A percentile compares a stretch with the other conserved stretches of the same genome.
Evolutionary conservation across 2,113 vertebrate species (phyloP).

Genomic region (Apodemus sylvaticus): DNA sequence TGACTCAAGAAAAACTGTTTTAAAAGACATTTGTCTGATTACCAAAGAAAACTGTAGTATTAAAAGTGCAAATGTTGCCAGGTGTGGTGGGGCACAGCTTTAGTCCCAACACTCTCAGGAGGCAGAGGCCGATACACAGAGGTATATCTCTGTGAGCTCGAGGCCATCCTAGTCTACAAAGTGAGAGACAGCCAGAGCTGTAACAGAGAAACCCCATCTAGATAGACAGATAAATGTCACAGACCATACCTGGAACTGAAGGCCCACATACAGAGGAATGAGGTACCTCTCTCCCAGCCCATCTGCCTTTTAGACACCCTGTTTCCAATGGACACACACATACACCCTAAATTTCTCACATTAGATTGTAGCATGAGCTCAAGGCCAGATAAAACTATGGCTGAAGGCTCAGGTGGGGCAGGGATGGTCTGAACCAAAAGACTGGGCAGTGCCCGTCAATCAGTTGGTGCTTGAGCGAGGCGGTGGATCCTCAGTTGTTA

Average conservation of each 20-base stretch:
- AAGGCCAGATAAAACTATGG: not conserved
- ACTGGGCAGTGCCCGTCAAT: not conserved
- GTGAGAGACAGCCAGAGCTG: not conserved
- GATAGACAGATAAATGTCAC: not conserved
- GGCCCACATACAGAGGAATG: not conserved
- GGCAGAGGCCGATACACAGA: not conserved
- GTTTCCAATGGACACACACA: not conserved
- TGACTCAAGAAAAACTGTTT: not conserved
- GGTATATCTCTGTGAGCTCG: not conserved
- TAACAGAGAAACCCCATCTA: not conserved
- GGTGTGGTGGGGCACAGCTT: not conserved
- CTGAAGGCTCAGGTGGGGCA: not conserved
- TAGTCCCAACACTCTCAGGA: not conserved
- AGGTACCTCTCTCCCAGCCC: too few relatives aligned
- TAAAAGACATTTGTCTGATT: not conserved
- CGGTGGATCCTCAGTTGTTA: too few relatives aligned
- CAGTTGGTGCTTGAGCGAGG: not conserved
- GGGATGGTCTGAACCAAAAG: not conserved
- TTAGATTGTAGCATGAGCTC: not conserved
- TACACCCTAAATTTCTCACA: not conserved
- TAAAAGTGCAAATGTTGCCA: not conserved
- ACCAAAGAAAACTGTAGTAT: not conserved
- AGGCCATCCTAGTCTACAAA: not conserved
- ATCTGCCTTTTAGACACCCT: not conserved
- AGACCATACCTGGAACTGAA: not conserved